Evolutionary conservation across 1,140 invertebrate species (phyloP), one percentile per base, ranked within the genome.

Genomic region (Ips nitidus): DNA sequence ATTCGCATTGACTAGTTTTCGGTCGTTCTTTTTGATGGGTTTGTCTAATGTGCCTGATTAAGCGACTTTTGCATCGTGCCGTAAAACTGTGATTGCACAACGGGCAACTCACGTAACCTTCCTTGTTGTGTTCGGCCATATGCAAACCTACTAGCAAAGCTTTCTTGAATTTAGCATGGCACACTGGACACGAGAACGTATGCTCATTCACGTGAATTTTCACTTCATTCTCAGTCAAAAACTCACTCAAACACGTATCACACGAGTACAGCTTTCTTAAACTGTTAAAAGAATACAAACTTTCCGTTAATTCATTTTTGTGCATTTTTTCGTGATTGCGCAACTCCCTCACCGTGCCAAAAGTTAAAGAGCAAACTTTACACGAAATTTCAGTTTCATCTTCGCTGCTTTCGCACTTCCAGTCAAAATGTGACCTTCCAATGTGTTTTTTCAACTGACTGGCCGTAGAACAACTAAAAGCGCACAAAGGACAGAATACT

Each of bases 1-100:
- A 56, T 8, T 66, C 59, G 47, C 74, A 77, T 62, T 79, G 80
- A 69, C 82, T 83, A 40, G 71, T 71, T 65, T 61, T 40, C 56
- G 68, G 71, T 73, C 74, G 5, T 63, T 71, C 50, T 38, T 71
- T 58, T 5, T 75, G 66, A 66, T 77, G 76, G 3, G 69, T 71
- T 40, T 66, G 66, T 41, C 73, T 75, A 5, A 76, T 73, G 50
- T 77, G 76, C 7, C 43, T 70, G 2, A 69, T 45, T 2, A 77
- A 53, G 2, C 66, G 58, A 6, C 68, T 74, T 41, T 73, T 70
- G 57, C 65, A 70, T 2, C n/a, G 42, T 2, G 73, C 74, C 8
- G 47, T 66, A 43, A 72, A 76, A 4, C 64, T 40, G 59, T 69
- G 41, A 47, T 69, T 63, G 40, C 75, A 77, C 37, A 74, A 43